A percentile compares a stretch with the other conserved stretches of the same genome.
Evolutionary conservation across 2,888 invertebrate genomes (phyloP).

Genomic region (Polyommatus iphigenia): DNA sequence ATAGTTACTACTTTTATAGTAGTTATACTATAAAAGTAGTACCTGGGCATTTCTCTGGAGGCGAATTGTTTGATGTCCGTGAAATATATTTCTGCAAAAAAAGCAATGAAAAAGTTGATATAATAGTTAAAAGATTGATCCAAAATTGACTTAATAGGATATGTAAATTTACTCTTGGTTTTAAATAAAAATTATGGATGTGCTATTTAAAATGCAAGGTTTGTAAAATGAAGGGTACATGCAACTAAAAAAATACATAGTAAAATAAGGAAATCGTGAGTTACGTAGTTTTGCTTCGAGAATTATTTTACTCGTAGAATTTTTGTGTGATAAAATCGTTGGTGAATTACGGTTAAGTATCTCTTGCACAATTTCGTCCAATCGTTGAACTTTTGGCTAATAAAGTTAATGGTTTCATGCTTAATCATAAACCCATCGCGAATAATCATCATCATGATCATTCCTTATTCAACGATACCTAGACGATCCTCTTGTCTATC

Average conservation of each 20-base stretch:
- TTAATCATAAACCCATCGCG: not conserved
- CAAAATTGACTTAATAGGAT: too few relatives aligned
- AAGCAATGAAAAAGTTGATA: too few relatives aligned
- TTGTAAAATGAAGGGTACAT: too few relatives aligned
- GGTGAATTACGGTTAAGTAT: conserved; percentile 12
- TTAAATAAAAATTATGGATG: not conserved
- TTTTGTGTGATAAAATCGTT: conserved; percentile 10
- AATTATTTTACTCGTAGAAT: not conserved
- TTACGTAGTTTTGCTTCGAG: not conserved
- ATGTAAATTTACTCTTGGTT: not conserved
- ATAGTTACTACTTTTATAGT: too few relatives aligned
- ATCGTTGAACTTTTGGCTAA: not conserved
- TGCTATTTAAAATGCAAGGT: too few relatives aligned
- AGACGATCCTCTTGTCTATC: not conserved
- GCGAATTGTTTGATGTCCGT: too few relatives aligned
- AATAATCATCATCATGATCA: not conserved
- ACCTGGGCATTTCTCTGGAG: too few relatives aligned
- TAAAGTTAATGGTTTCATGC: conserved; percentile 1
- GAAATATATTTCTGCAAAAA: too few relatives aligned
- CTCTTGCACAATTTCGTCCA: not conserved
- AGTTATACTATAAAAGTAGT: too few relatives aligned
- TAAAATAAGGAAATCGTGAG: not conserved
- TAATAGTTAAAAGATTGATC: too few relatives aligned
- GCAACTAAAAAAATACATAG: not conserved
- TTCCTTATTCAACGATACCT: too few relatives aligned